Conservation (phyloP, 2,797 vertebrate species). For the Scomberomorus guttatus region DNA sequence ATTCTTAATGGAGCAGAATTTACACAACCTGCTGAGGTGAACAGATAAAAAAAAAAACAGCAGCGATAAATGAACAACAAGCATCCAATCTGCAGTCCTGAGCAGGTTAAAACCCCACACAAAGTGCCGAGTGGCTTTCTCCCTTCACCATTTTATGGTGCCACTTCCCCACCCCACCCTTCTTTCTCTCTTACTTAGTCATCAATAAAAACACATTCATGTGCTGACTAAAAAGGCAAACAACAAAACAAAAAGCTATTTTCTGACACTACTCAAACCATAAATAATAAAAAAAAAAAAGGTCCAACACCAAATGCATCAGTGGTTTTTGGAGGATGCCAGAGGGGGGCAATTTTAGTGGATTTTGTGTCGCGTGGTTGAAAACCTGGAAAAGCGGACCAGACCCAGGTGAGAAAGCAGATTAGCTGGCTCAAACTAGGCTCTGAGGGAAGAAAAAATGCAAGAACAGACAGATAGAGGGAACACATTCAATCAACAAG, state of each 20-base stretch:
- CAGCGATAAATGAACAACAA: conserved; percentile 67
- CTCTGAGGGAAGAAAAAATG: conserved; percentile 44
- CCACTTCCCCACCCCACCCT: conserved; percentile 37
- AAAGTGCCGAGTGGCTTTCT: conserved; percentile 66
- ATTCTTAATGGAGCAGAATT: conserved; percentile 84
- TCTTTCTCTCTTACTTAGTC: conserved; percentile 71
- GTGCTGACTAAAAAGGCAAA: conserved; percentile 64
- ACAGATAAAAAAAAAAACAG: conserved; percentile 73
- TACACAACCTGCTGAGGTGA: conserved; percentile 78
- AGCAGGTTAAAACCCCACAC: conserved; percentile 70
- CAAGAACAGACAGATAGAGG: conserved; percentile 40
- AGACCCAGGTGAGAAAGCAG: conserved; percentile 37
- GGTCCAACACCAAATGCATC: conserved; percentile 24
- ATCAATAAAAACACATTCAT: conserved; percentile 78
- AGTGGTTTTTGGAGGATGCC: conserved; percentile 40
- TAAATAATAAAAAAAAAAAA: conserved; percentile 63
- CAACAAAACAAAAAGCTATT: conserved; percentile 67
- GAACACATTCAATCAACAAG: conserved; percentile 58
- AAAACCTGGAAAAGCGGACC: conserved; percentile 46
- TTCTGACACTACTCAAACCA: conserved; percentile 63
- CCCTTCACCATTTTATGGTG: conserved; percentile 36
- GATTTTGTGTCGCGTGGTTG: conserved; percentile 52
- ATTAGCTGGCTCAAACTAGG: conserved; percentile 42
- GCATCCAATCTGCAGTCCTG: conserved; percentile 55
- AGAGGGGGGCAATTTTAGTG: conserved; percentile 4